phyloP scores from a whole-genome alignment of 1,140 invertebrate genomes.

The Lethocerus indicus region DNA sequence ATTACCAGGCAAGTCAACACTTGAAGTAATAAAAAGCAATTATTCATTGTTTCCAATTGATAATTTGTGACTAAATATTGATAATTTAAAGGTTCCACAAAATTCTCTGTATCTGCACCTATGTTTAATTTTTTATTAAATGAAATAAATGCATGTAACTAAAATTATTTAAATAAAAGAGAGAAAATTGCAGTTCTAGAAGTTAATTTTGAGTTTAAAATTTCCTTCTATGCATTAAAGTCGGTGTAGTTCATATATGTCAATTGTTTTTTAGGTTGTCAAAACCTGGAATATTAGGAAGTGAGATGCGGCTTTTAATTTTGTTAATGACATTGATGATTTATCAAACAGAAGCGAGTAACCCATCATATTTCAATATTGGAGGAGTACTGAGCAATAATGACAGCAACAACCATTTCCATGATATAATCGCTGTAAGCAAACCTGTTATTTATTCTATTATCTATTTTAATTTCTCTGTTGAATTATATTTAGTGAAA shows the following conservation, averaged over 20 bases:
- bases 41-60: not conserved
- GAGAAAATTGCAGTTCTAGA: not conserved
- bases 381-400: constrained; percentile 78
- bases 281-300: too few species aligned
- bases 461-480: not conserved
- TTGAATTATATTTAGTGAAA: not conserved
- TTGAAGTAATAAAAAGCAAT: not conserved
- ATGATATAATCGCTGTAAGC: constrained; percentile 63
- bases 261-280: not conserved
- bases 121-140: not conserved
- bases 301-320: too few species aligned
- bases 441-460: not conserved
- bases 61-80: not conserved
- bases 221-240: not conserved
- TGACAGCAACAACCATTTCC: constrained; percentile 56
- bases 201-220: not conserved
- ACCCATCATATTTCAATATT: constrained; percentile 64
- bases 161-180: too few species aligned
- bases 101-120: too few species aligned
- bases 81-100: not conserved
- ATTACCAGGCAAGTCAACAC: not conserved
- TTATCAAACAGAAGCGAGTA: too few species aligned
- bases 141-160: too few species aligned
- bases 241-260: not conserved
- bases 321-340: too few species aligned